These are phyloP conservation scores for Sarotherodon lohbergeri DNA, from an alignment of 2,113 vertebrate genomes.

Conservation along the genomic window DNA sequence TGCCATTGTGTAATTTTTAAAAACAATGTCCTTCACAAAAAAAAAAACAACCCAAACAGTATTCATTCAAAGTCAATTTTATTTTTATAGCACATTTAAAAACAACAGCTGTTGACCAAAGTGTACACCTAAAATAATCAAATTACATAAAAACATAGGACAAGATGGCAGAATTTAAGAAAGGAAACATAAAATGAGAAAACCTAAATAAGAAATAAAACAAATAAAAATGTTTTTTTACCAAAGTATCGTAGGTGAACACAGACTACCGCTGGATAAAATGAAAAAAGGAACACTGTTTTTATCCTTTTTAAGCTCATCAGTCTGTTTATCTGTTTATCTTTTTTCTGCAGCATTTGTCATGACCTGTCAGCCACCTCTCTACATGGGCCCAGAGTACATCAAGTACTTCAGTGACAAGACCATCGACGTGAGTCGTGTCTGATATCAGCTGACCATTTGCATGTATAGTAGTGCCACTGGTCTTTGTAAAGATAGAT, in stretches of 20 bases:
- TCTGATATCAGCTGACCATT: not conserved
- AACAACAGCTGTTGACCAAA: not conserved
- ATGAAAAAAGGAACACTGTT: not conserved
- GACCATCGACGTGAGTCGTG: slow-evolving; percentile 85
- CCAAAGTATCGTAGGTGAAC: not conserved
- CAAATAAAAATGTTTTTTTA: not conserved
- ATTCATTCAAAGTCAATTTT: not conserved
- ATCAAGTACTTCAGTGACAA: slow-evolving; percentile 95
- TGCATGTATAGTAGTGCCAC: not conserved
- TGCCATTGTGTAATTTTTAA: not conserved
- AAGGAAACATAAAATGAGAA: not conserved
- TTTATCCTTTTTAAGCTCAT: not conserved
- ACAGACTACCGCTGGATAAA: not conserved
- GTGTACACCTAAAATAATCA: not conserved
- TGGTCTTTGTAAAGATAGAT: not conserved
- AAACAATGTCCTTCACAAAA: not conserved
- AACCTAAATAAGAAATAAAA: not conserved
- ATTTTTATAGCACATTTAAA: not conserved
- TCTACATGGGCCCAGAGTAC: slow-evolving; percentile 94
- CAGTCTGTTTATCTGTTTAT: not conserved
- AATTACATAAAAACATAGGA: not conserved
- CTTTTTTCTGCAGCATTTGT: slow-evolving; percentile 79
- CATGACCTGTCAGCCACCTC: slow-evolving; percentile 91
- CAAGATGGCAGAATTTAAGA: not conserved
- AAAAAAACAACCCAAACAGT: not conserved